A percentile compares a stretch with the other conserved stretches of the same genome.
phyloP scores from a whole-genome alignment of 2,888 invertebrate species.

The Heteromurus nitidus region DNA sequence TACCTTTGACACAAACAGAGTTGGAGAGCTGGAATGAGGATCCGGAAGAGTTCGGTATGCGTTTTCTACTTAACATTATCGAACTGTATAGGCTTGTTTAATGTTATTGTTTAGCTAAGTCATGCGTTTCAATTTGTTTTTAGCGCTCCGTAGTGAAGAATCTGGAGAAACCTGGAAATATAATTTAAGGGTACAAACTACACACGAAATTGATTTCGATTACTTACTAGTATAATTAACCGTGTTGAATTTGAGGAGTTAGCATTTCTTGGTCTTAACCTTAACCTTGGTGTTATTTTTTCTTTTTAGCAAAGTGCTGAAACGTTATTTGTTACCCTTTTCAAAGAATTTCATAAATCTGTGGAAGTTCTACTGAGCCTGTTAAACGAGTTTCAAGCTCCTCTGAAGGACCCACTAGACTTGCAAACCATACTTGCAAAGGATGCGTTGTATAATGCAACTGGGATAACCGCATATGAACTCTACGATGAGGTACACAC shows the following conservation, averaged over 20 bases:
- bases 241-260: no score
- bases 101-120: neutral
- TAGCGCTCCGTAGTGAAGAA: constrained; percentile 80
- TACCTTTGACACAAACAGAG: constrained; percentile 88
- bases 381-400: constrained; percentile 82
- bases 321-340: constrained; percentile 87
- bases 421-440: constrained; percentile 87
- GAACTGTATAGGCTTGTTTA: neutral
- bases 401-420: constrained; percentile 82
- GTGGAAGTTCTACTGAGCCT: constrained; percentile 85
- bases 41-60: constrained; percentile 89
- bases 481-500: constrained; percentile 87
- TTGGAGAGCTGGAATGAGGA: constrained; percentile 91
- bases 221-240: no score
- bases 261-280: neutral
- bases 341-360: constrained; percentile 85
- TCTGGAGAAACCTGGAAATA: constrained; percentile 96
- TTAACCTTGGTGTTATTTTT: neutral
- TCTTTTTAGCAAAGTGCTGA: constrained; percentile 88
- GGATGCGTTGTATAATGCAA: constrained; percentile 95
- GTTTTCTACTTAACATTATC: no score
- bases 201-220: neutral
- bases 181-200: constrained; percentile 84
- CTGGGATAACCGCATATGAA: constrained; percentile 91
- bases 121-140: constrained; percentile 1